Conservation (phyloP, 2,888 invertebrate genomes). For the Conchocele bisecta region DNA sequence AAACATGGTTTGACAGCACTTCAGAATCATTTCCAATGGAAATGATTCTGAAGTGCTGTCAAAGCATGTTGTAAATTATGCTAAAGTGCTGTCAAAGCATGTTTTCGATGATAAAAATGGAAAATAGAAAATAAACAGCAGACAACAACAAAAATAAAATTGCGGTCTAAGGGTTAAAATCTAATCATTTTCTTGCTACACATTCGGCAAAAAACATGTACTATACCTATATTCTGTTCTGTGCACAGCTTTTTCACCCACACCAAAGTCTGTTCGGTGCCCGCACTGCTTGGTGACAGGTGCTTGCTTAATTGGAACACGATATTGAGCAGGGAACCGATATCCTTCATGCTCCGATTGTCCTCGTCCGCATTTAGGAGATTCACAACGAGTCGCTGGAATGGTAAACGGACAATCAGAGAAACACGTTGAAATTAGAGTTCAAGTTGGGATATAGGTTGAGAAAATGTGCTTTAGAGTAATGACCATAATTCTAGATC, state of each 20-base stretch:
- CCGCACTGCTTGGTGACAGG: constrained; percentile 56
- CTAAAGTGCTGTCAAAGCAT: too few species aligned
- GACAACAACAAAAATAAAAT: background rate
- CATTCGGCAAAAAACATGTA: background rate
- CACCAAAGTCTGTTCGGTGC: constrained; percentile 68
- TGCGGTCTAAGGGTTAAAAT: background rate
- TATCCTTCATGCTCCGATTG: constrained; percentile 72
- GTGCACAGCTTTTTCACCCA: constrained; percentile 77
- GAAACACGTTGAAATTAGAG: too few species aligned
- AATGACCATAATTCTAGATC: too few species aligned
- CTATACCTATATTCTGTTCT: constrained; percentile 75
- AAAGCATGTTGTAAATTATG: too few species aligned
- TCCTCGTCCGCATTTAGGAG: constrained; percentile 71
- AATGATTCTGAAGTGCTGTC: too few species aligned
- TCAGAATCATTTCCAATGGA: too few species aligned
- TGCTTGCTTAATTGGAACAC: constrained; percentile 67
- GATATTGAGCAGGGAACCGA: constrained; percentile 68
- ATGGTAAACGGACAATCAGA: too few species aligned
- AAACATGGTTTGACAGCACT: too few species aligned
- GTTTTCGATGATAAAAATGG: too few species aligned
- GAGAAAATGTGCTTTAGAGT: too few species aligned
- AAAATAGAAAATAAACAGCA: too few species aligned
- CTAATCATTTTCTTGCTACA: background rate
- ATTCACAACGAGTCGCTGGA: constrained; percentile 75
- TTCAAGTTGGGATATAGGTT: too few species aligned